Evolutionary conservation across 2,113 vertebrate species (phyloP), one percentile per base, ranked within the genome.

Genomic region (Boulengeromyrus knoepffleri): DNA sequence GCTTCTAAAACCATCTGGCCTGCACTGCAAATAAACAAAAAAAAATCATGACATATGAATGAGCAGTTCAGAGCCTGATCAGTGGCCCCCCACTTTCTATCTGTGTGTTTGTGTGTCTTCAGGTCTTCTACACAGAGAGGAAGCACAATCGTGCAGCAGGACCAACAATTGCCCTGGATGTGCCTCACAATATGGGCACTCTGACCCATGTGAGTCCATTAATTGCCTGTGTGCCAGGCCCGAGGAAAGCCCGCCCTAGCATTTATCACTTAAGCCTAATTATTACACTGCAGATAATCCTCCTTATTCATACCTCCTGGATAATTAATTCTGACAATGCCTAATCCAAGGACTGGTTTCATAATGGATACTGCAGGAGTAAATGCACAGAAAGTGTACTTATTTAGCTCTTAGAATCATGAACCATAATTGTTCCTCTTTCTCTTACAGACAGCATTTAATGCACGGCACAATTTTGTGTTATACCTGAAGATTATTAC

Each of bases 81-180:
- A 45, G 45, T 85, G 19, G 3, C 36, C 74, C 8, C 74, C 15
- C 31, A 42, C 36, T 42, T 42, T 21, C n/a, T 58, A 49, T 39
- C 39, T n/a, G 2, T 86, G 19, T 90, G 47, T 89, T 89, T 15
- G n/a, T 92, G 27, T 90, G 87, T 88, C 31, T 84, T 52, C 91
- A 99, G 98, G 96, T 99, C 53, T 98, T 98, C 92, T 99, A 97
- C 92, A 96, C 97, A 2, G 97, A 98, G 90, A 91, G 97, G 49
- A 96, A 93, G 88, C 91, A 91, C 31, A 94, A 95, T 39, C 96
- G 95, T 88, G 94, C 95, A 42, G 52, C 95, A 9, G 91, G 94
- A 91, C 90, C 96, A 92, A 90, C 94, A 1, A 93, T 93, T 89
- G 93, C 95, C 0, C 95, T 96, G 0, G 94, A 96, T 24, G 95